A percentile compares a stretch with the other conserved stretches of the same genome.
phyloP scores from a whole-genome alignment of 2,113 vertebrate species.

The Catharus fuscescens region DNA sequence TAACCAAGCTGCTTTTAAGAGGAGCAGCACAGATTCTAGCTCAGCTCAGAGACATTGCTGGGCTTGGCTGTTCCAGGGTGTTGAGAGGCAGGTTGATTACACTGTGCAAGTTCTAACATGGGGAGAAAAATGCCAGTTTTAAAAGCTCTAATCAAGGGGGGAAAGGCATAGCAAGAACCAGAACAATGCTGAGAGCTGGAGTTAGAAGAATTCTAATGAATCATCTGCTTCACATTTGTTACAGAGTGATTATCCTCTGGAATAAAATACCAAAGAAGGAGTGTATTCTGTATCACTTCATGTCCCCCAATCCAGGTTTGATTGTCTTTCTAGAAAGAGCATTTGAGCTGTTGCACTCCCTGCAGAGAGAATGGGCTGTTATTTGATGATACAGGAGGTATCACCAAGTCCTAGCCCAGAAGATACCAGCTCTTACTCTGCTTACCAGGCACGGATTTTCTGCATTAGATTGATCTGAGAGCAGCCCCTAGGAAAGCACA shows the following conservation, averaged over 20 bases:
- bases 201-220: conserved; percentile 36
- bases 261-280: conserved; percentile 7
- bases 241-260: background rate
- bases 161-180: conserved; percentile 1
- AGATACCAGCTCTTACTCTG: background rate
- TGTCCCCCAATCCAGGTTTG: background rate
- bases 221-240: conserved; percentile 40
- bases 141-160: conserved; percentile 38
- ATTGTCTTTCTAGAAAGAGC: background rate
- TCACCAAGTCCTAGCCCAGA: background rate
- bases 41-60: background rate
- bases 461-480: background rate
- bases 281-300: background rate
- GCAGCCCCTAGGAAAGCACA: background rate
- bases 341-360: background rate
- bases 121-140: conserved; percentile 29
- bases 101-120: background rate
- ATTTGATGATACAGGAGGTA: background rate
- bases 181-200: conserved; percentile 18
- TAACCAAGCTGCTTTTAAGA: background rate
- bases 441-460: background rate
- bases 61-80: conserved; percentile 1
- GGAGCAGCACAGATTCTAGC: background rate
- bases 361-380: background rate
- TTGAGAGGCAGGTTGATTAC: conserved; percentile 39